phyloP scores from a whole-genome alignment of 1,140 invertebrate species.

The Dreissena rostriformis region DNA sequence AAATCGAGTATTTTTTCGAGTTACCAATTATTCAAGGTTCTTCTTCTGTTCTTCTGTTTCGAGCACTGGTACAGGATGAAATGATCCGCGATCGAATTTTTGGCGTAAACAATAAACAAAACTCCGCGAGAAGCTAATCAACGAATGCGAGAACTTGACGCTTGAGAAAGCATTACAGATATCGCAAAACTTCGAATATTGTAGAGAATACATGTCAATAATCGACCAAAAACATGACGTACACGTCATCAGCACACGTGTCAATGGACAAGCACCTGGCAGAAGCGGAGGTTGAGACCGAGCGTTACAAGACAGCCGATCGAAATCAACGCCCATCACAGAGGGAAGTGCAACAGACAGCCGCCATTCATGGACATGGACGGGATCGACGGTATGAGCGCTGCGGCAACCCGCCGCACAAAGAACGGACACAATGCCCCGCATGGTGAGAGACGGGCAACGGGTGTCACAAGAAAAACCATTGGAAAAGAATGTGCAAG shows the following conservation, averaged over 20 bases:
- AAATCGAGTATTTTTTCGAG: constrained; percentile 26
- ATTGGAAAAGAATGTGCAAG: neutral
- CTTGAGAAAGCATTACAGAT: constrained; percentile 8
- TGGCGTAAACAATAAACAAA: neutral
- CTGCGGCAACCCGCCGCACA: no score
- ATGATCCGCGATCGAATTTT: constrained; percentile 13
- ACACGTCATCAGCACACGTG: neutral
- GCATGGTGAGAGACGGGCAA: no score
- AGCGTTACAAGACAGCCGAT: neutral
- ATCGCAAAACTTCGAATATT: constrained; percentile 19
- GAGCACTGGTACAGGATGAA: neutral
- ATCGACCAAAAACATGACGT: no score
- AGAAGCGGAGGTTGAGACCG: neutral
- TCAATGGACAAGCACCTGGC: neutral
- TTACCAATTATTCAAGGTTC: neutral
- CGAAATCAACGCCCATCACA: neutral
- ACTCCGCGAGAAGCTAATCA: constrained; percentile 12
- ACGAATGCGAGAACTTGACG: neutral
- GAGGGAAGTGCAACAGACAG: neutral
- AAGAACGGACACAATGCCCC: no score
- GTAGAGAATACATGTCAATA: neutral
- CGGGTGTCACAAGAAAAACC: neutral
- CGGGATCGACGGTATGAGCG: neutral
- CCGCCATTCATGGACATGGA: no score
- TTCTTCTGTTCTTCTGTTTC: no score